These are phyloP conservation scores for Peromyscus aztecus DNA, from an alignment of 2,797 vertebrate species.

Conservation along the genomic window DNA sequence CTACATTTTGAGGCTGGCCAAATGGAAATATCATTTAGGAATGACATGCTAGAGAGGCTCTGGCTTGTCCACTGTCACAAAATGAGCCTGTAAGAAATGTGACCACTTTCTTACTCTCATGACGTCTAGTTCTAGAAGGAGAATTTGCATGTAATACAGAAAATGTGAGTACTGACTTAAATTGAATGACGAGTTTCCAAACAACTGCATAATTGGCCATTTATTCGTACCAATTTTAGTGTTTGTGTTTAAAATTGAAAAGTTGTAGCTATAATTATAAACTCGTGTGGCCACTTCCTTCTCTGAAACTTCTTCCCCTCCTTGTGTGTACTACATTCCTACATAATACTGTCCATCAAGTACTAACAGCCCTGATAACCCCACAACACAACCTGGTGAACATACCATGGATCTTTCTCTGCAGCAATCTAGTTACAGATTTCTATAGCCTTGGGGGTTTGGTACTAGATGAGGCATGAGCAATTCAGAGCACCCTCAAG, in stretches of 20 bases:
- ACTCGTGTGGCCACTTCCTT: background rate
- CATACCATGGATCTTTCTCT: background rate
- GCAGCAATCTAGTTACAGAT: slow-evolving; percentile 10
- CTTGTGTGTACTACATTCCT: background rate
- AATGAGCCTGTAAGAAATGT: background rate
- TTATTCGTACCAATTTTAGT: slow-evolving; percentile 50
- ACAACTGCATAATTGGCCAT: background rate
- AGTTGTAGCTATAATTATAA: slow-evolving; percentile 38
- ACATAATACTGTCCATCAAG: slow-evolving; percentile 32
- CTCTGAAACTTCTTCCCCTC: background rate
- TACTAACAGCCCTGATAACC: background rate
- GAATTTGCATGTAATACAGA: background rate
- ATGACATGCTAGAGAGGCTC: background rate
- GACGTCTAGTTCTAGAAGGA: slow-evolving; percentile 23
- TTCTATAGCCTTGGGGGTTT: slow-evolving; percentile 28
- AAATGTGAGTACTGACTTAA: slow-evolving; percentile 15
- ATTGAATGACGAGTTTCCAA: slow-evolving; percentile 31
- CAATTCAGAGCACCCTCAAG: slow-evolving; percentile 28
- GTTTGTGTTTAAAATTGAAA: slow-evolving; percentile 39
- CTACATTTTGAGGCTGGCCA: background rate
- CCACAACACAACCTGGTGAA: background rate
- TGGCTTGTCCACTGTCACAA: background rate
- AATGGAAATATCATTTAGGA: background rate
- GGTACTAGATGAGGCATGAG: background rate
- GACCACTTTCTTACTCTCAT: background rate